Base-by-base conservation (phyloP, 2,888 invertebrate genomes). In the Antitype chi region DNA sequence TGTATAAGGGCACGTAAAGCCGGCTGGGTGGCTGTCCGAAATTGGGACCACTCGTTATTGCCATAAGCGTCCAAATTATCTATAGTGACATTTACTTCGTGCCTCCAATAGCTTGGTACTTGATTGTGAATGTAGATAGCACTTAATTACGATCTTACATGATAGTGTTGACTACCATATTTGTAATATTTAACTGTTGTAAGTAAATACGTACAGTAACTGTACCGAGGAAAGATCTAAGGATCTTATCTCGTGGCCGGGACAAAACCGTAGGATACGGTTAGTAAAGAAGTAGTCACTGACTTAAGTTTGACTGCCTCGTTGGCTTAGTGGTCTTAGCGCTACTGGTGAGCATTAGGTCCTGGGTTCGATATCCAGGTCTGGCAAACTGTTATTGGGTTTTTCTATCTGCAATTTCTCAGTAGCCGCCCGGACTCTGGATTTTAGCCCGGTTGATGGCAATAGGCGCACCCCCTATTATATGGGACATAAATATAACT, bases 41-140 rank as follows among this genome's bases (percentile, higher is more conserved):
- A 87, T 87, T 82, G 80, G 82, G 82, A 88, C 85, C 81, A 83
- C 84, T 84, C 49, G 84, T 82, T 86, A 79, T 86, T 86, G 81
- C 89, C 88, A 83, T 92, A 90, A 87, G 81, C 64, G 88, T 77
- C 76, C 70, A 80, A 90, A 89, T 87, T 87, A 86, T 86, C 87
- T 77, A 69, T 73, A 32, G 81, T 85, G 85, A 88, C 85, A 87
- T 86, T 88, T 84, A 83, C 66, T 87, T 81, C 78, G 84, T 86
- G 87, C 63, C 57, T 59, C 63, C n/a, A 32, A 53, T 71, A 32
- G 71, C 53, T 76, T n/a, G 63, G 64, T 7, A 62, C 66, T 53
- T 73, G 85, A 85, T 85, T 68, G 71, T 71, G 75, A 74, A 75
- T 74, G 68, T 69, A 73, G 87, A 89, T 89, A 89, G 67, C 73